These are phyloP conservation scores for Liodrosophila aerea DNA, from an alignment of 2,888 invertebrate species.

Conservation along the genomic window DNA sequence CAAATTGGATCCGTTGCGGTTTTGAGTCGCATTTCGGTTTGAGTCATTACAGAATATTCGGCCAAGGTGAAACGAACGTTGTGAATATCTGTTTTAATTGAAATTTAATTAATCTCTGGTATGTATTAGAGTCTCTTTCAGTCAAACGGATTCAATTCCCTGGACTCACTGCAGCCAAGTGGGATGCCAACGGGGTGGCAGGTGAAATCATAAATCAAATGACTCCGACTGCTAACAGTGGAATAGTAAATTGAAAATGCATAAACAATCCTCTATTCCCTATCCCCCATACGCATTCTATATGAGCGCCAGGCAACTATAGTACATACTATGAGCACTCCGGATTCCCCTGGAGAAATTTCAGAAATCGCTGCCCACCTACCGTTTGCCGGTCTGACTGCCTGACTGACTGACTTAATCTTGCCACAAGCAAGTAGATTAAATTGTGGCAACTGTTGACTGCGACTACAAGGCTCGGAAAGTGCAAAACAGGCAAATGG, in stretches of 20 bases:
- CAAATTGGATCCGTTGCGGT: background rate
- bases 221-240: background rate
- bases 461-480: constrained; percentile 15
- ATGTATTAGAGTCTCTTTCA: constrained; percentile 27
- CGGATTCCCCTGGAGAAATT: constrained; percentile 66
- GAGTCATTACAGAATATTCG: constrained; percentile 5
- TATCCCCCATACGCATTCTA: constrained; percentile 42
- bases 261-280: constrained; percentile 13
- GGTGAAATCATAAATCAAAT: constrained; percentile 28
- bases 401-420: constrained; percentile 31
- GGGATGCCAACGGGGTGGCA: constrained; percentile 1
- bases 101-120: constrained; percentile 71
- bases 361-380: constrained; percentile 39
- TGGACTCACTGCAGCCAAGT: background rate
- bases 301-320: constrained; percentile 31
- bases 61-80: background rate
- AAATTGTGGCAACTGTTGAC: constrained; percentile 39
- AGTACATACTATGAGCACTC: constrained; percentile 13
- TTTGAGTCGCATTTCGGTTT: constrained; percentile 8
- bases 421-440: constrained; percentile 36
- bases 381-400: background rate
- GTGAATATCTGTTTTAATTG: constrained; percentile 54
- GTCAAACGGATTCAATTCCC: constrained; percentile 24
- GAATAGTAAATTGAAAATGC: constrained; percentile 53
- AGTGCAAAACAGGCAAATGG: constrained; percentile 20